Evolutionary conservation across 2,797 vertebrate genomes (phyloP).

Genomic region (Argyrosomus regius): DNA sequence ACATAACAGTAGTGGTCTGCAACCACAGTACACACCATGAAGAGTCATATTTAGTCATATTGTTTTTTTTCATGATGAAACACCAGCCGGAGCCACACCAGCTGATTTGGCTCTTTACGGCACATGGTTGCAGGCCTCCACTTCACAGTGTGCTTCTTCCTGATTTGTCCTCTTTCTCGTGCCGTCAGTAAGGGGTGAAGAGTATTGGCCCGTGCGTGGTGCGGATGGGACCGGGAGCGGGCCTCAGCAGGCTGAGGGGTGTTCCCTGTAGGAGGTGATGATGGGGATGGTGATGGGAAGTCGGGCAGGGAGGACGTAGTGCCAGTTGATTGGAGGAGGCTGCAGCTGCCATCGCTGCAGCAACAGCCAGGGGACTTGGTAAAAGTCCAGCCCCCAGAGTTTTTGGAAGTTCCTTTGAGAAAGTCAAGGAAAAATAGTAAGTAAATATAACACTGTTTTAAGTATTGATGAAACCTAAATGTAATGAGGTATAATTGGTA

Average conservation of each 20-base stretch:
- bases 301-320: conserved; percentile 75
- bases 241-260: conserved; percentile 88
- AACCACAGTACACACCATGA: conserved; percentile 46
- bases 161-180: conserved; percentile 59
- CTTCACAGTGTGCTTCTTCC: conserved; percentile 84
- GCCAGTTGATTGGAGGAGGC: conserved; percentile 88
- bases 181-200: conserved; percentile 90
- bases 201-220: conserved; percentile 91
- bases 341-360: conserved; percentile 89
- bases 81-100: conserved; percentile 39
- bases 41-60: conserved; percentile 39
- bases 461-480: not conserved
- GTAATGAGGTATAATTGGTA: not conserved
- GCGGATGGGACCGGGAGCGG: conserved; percentile 90
- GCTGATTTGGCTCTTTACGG: conserved; percentile 57
- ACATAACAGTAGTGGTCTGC: conserved; percentile 56
- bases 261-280: conserved; percentile 89
- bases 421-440: conserved; percentile 45
- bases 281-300: conserved; percentile 77
- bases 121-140: conserved; percentile 56
- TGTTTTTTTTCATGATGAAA: conserved; percentile 42
- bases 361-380: conserved; percentile 88
- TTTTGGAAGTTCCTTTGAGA: conserved; percentile 90
- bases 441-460: not conserved
- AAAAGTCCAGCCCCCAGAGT: conserved; percentile 88